A percentile compares a stretch with the other conserved stretches of the same genome.
Conservation (phyloP, 2,113 vertebrate species). For the Turdus rufiventris region DNA sequence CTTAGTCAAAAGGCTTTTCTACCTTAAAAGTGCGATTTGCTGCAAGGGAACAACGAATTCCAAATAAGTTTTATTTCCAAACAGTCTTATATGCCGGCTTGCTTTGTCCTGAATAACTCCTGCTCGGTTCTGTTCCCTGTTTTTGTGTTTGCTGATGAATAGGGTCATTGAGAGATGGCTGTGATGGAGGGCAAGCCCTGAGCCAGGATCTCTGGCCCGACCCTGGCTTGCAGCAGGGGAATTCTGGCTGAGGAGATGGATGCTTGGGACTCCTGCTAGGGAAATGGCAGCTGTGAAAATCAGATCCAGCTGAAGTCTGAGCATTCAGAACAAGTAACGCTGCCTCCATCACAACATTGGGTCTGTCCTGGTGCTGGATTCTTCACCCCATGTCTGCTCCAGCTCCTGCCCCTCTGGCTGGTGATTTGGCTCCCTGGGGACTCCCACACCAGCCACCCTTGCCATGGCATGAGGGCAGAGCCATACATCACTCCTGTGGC, state of each 20-base stretch:
- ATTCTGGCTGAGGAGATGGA: neutral
- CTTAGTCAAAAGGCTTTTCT: constrained; percentile 30
- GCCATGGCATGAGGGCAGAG: neutral
- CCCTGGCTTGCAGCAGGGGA: neutral
- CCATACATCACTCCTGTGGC: fast-evolving
- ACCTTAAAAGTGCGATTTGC: constrained; percentile 8
- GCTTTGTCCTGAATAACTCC: neutral
- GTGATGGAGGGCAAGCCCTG: neutral
- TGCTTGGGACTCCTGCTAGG: neutral
- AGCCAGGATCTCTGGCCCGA: fast-evolving
- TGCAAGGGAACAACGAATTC: constrained; percentile 14
- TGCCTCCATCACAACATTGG: fast-evolving
- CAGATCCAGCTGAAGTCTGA: neutral
- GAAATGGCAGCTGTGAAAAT: neutral
- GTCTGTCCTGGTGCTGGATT: fast-evolving
- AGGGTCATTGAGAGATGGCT: fast-evolving
- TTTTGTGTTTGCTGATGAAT: neutral
- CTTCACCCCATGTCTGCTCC: neutral
- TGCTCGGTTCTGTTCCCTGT: neutral
- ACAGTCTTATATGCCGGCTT: fast-evolving
- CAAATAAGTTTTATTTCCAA: neutral
- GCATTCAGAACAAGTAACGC: fast-evolving
- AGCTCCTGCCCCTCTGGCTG: neutral
- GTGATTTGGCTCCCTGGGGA: neutral
- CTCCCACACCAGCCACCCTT: neutral